Evolutionary conservation across 2,113 vertebrate species (phyloP).

Genomic region (Sylvia atricapilla): DNA sequence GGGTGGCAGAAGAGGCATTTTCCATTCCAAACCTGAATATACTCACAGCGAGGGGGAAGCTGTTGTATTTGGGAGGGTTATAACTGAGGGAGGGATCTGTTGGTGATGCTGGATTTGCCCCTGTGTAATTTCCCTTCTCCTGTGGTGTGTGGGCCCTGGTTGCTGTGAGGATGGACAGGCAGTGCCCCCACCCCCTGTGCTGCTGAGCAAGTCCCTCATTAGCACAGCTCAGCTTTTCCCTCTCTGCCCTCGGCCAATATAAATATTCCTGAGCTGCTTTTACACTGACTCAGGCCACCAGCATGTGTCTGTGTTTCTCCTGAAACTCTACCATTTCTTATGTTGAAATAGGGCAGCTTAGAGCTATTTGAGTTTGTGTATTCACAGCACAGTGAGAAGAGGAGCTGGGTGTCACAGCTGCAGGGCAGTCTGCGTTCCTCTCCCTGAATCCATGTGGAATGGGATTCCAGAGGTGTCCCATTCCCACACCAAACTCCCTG

Average conservation of each 20-base stretch:
- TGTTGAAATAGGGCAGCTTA: not conserved
- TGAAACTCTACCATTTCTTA: not conserved
- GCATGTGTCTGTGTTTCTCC: not conserved
- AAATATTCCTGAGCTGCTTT: slow-evolving; percentile 13
- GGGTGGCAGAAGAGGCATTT: not conserved
- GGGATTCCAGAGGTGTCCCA: not conserved
- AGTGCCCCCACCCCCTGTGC: not conserved
- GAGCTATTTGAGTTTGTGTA: not conserved
- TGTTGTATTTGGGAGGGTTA: not conserved
- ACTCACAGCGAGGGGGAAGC: not conserved
- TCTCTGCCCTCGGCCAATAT: not conserved
- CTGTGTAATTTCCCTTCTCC: not conserved
- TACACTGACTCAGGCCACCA: not conserved
- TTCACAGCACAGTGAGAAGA: not conserved
- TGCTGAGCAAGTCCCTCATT: not conserved
- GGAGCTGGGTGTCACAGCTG: not conserved
- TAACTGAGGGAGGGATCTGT: not conserved
- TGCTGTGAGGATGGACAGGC: not conserved
- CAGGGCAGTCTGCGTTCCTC: not conserved
- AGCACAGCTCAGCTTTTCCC: not conserved
- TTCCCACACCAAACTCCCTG: not conserved
- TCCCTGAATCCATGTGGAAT: no score
- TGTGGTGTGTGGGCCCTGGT: not conserved
- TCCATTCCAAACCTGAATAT: not conserved
- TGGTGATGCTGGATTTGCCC: not conserved